Percentiles rank a stretch among this genome's conserved stretches.
These are phyloP conservation scores for Meriones unguiculatus DNA, from an alignment of 2,113 vertebrate genomes.

Conservation along the genomic window DNA sequence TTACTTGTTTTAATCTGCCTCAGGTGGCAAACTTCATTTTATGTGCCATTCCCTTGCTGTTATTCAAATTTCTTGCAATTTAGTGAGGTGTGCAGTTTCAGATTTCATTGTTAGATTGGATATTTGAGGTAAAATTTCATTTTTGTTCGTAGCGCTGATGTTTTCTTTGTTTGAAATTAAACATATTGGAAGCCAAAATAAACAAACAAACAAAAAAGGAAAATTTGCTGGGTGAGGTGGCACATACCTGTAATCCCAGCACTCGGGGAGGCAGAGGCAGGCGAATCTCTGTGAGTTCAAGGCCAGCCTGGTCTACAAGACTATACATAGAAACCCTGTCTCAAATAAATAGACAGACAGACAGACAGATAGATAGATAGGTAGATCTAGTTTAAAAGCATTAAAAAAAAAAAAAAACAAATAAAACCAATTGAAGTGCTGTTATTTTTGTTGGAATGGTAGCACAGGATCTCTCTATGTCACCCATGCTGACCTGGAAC, in stretches of 20 bases:
- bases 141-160: slow-evolving; percentile 90
- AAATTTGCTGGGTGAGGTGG: no score
- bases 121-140: slow-evolving; percentile 92
- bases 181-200: background rate
- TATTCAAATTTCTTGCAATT: slow-evolving; percentile 94
- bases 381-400: no score
- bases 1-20: slow-evolving; percentile 90
- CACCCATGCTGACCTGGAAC: background rate
- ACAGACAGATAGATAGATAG: no score
- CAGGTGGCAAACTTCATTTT: slow-evolving; percentile 90
- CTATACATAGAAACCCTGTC: no score
- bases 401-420: background rate
- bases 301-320: no score
- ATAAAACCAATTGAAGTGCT: background rate
- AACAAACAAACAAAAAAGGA: background rate
- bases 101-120: slow-evolving; percentile 94
- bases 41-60: slow-evolving; percentile 94
- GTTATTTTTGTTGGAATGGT: background rate
- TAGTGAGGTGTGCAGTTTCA: slow-evolving; percentile 93
- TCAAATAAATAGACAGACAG: no score
- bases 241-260: no score
- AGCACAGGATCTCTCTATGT: background rate
- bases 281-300: no score
- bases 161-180: background rate
- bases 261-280: no score